Evolutionary conservation across 2,113 vertebrate species (phyloP), one percentile per base, ranked within the genome.

Genomic region (Stictonetta naevosa): DNA sequence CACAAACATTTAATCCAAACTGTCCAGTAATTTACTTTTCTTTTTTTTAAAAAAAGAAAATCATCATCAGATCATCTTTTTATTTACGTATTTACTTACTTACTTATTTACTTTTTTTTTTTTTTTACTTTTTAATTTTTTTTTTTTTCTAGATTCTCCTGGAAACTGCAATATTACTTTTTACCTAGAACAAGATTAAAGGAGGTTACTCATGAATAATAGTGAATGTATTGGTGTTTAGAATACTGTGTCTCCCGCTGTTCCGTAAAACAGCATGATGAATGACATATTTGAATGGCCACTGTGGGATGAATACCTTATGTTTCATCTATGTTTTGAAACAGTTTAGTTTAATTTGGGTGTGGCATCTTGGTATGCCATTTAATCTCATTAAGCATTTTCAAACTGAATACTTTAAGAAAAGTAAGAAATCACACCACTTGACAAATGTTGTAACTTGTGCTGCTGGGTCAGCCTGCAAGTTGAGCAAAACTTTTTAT

Each of bases 251-350:
- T 48, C 85, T 90, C 68, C n/a, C 44, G 79, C 83, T 80, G 55
- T 69, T 75, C 85, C 80, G 90, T 90, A 94, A 96, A 86, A 93
- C 64, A 34, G 85, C 72, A 83, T 83, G 48, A 40, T 86, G 72
- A 88, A 83, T 78, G 60, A 88, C 75, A 80, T 44, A 88, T 89
- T 88, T 78, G 64, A 93, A 92, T 81, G 52, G 88, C 62, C 46
- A 63, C 83, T 81, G 64, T 83, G 85, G 76, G 79, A 95, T 68
- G 88, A 95, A 86, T 59, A 95, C 67, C 88, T 92, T 96, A 95
- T 90, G 92, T 80, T 95, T 93, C 73, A 81, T 40, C 55, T 60
- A 77, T 31, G 31, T 80, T 66, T 13, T 74, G 56, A 89, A 94
- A 77, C 11, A 21, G 74, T 69, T 53, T 25, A 3, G 1, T 67